Percentiles rank a stretch among this genome's conserved stretches.
Evolutionary conservation across 2,113 vertebrate genomes (phyloP).

Genomic region (Microtus pennsylvanicus): DNA sequence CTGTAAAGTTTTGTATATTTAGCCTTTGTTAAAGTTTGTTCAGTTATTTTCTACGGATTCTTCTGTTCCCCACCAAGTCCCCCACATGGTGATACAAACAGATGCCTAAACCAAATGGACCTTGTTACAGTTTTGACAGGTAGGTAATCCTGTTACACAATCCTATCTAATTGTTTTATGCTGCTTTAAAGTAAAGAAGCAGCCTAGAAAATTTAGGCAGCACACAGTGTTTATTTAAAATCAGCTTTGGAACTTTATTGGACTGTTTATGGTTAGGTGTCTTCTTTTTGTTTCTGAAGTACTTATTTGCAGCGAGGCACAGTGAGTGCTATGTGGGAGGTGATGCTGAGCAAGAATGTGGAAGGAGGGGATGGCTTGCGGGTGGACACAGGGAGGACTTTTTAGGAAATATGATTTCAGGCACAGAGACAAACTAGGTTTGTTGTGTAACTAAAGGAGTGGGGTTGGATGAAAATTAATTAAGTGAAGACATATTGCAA

Average conservation of each 20-base stretch:
- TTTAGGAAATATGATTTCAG: not conserved
- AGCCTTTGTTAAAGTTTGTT: slow-evolving; percentile 1
- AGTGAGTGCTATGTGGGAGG: not conserved
- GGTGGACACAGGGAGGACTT: not conserved
- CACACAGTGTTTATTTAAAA: not conserved
- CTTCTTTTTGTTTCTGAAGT: not conserved
- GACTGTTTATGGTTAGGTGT: not conserved
- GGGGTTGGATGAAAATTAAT: not conserved
- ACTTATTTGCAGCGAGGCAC: not conserved
- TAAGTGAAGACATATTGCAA: not conserved
- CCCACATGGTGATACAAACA: not conserved
- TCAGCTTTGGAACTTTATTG: not conserved
- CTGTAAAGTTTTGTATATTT: not conserved
- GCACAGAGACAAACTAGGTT: not conserved
- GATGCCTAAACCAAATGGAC: not conserved
- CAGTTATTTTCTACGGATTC: not conserved
- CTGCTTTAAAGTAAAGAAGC: not conserved
- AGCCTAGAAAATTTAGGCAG: not conserved
- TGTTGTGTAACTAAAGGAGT: not conserved
- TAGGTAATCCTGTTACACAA: not conserved
- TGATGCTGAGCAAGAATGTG: not conserved
- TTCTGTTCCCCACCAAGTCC: not conserved
- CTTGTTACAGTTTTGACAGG: not conserved
- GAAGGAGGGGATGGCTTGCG: not conserved
- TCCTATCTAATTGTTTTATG: not conserved